Evolutionary conservation across 2,113 vertebrate species (phyloP).

Genomic region (Aspidoscelis tigris): DNA sequence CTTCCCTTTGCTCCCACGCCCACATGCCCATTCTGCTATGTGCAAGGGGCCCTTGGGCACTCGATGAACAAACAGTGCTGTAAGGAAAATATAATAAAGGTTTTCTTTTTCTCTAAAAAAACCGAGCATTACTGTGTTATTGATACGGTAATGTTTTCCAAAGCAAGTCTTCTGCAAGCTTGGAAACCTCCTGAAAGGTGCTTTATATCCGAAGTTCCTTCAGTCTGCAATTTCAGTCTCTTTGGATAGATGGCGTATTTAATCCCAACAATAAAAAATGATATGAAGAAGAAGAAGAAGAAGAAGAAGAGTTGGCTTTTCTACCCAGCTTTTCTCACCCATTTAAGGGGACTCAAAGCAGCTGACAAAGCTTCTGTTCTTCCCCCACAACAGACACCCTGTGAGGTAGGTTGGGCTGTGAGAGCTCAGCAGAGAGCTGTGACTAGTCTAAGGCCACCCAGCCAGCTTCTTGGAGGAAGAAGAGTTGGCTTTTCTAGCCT

Average conservation of each 20-base stretch:
- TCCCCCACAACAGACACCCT: too few species aligned
- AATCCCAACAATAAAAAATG: neutral
- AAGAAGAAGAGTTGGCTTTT: too few species aligned
- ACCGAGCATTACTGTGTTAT: neutral
- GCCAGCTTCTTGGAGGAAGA: too few species aligned
- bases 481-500: too few species aligned
- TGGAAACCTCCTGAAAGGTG: neutral
- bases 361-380: too few species aligned
- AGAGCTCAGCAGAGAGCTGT: too few species aligned
- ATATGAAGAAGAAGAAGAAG: neutral
- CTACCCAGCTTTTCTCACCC: too few species aligned
- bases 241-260: neutral
- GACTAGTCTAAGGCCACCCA: too few species aligned
- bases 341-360: too few species aligned
- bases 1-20: slow-evolving; percentile 15
- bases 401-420: too few species aligned
- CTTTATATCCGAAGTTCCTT: neutral
- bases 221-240: neutral
- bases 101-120: neutral
- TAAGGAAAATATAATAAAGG: neutral
- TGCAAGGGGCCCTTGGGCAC: slow-evolving; percentile 45
- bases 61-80: slow-evolving; percentile 34
- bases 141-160: too few species aligned
- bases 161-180: neutral
- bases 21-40: neutral